Evolutionary conservation across 2,888 invertebrate genomes (phyloP).

Genomic region (Melipona beecheii): DNA sequence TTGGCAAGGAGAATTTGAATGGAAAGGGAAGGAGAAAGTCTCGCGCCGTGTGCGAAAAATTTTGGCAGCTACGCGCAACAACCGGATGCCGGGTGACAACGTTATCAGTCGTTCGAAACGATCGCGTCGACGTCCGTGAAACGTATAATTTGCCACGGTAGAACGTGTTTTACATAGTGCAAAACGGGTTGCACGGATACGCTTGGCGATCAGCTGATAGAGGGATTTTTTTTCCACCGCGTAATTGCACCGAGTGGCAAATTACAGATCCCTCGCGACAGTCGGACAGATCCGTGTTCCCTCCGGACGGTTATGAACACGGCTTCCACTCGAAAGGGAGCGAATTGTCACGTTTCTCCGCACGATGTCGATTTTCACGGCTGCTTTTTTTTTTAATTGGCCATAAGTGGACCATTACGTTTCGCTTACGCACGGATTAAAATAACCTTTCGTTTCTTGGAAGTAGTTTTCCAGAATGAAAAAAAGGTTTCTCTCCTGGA

Average conservation of each 20-base stretch:
- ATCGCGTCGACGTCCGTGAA: conserved; percentile 23
- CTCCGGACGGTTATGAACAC: neutral
- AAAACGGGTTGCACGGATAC: conserved; percentile 40
- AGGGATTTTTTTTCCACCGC: conserved; percentile 21
- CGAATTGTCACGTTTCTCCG: neutral
- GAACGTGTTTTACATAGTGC: conserved; percentile 30
- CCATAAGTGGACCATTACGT: neutral
- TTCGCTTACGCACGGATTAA: neutral
- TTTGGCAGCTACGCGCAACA: neutral
- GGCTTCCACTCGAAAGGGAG: conserved; percentile 6
- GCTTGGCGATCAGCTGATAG: conserved; percentile 41
- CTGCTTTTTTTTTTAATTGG: neutral
- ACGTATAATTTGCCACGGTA: conserved; percentile 44
- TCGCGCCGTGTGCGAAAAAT: neutral
- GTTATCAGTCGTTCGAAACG: conserved; percentile 24
- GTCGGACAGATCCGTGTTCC: neutral
- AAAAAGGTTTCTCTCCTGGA: neutral
- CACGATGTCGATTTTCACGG: conserved; percentile 1
- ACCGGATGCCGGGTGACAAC: conserved; percentile 2
- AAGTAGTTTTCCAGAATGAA: neutral
- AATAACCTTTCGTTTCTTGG: neutral
- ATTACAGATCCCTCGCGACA: conserved; percentile 37
- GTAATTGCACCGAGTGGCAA: conserved; percentile 43
- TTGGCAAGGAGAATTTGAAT: too few relatives aligned
- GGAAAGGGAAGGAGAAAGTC: neutral